These are phyloP conservation scores for Leptopilina clavipes DNA, from an alignment of 1,140 invertebrate genomes.

Conservation along the genomic window DNA sequence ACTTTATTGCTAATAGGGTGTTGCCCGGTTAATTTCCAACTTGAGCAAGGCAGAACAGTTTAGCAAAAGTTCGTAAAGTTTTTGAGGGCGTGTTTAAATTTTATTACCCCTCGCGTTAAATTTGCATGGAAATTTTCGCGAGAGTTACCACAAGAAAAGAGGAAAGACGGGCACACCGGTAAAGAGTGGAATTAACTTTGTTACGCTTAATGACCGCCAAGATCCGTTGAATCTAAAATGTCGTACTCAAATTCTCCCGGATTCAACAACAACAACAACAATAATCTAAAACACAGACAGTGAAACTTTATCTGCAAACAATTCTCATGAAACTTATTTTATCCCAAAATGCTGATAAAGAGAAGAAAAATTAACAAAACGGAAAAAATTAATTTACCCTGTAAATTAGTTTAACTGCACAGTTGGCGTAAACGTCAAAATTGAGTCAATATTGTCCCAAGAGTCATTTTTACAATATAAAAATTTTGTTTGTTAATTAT, in stretches of 20 bases:
- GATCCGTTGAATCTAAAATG: slow-evolving; percentile 41
- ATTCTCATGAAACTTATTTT: no score
- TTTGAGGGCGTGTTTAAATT: slow-evolving; percentile 63
- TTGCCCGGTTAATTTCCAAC: slow-evolving; percentile 57
- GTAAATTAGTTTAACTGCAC: no score
- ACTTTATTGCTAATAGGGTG: slow-evolving; percentile 65
- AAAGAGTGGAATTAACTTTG: slow-evolving; percentile 56
- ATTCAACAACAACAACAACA: no score
- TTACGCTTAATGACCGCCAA: slow-evolving; percentile 56
- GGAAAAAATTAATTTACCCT: no score
- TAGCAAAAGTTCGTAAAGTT: slow-evolving; percentile 60
- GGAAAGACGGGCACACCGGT: slow-evolving; percentile 44
- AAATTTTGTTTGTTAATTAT: no score
- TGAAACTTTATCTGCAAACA: no score
- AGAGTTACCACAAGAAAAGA: slow-evolving; percentile 12
- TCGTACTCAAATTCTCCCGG: neutral
- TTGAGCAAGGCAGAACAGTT: slow-evolving; percentile 38
- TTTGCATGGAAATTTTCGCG: slow-evolving; percentile 63
- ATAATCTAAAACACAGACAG: no score
- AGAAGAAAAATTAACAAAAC: no score
- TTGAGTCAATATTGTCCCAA: no score
- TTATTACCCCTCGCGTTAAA: slow-evolving; percentile 61
- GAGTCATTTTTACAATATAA: no score
- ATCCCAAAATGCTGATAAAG: no score
- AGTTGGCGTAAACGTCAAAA: no score